Conservation (phyloP, 2,113 vertebrate genomes). For the Pica pica region DNA sequence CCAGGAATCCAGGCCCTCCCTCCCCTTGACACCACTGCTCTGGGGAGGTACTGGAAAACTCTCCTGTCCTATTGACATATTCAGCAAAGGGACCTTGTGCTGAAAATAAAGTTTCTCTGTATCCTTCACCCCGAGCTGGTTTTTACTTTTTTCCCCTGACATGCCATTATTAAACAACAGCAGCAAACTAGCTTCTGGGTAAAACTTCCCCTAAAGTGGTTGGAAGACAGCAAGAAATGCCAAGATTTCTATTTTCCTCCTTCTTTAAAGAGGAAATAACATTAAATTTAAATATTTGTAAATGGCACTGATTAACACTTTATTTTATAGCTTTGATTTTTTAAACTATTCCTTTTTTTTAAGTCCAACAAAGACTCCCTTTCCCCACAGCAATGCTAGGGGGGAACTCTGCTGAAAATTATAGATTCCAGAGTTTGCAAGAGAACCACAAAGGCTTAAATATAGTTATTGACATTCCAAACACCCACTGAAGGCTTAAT, state of each 20-base stretch:
- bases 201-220: not conserved
- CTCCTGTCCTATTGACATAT: not conserved
- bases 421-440: slow-evolving; percentile 15
- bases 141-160: not conserved
- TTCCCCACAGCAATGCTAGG: slow-evolving; percentile 4
- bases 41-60: not conserved
- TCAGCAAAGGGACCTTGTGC: not conserved
- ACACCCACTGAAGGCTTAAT: slow-evolving; percentile 59
- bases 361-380: slow-evolving; percentile 7
- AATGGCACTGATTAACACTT: slow-evolving; percentile 25
- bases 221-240: not conserved
- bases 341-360: not conserved
- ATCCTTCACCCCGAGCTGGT: not conserved
- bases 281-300: slow-evolving; percentile 56
- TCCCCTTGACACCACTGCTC: not conserved
- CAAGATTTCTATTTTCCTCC: not conserved
- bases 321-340: slow-evolving; percentile 52
- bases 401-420: slow-evolving; percentile 27
- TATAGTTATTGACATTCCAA: slow-evolving; percentile 42
- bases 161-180: not conserved
- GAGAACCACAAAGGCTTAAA: slow-evolving; percentile 42
- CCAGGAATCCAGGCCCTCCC: not conserved
- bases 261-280: not conserved
- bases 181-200: slow-evolving; percentile 26
- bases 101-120: slow-evolving; percentile 46